Conservation (phyloP, 2,797 vertebrate genomes). For the Periparus ater region DNA sequence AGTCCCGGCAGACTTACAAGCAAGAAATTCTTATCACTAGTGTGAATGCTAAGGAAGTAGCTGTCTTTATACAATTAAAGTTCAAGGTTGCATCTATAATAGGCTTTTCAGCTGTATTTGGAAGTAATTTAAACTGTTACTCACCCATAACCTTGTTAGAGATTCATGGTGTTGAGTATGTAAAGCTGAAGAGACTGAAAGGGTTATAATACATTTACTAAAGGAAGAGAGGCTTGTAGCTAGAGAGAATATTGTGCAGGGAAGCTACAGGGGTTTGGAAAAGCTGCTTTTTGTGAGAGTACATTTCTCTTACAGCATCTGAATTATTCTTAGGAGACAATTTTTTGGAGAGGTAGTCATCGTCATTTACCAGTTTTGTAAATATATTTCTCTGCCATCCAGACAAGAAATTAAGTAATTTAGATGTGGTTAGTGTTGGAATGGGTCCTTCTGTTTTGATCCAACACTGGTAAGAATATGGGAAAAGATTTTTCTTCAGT, state of each 20-base stretch:
- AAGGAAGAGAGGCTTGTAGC: background rate
- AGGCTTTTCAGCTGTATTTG: constrained; percentile 53
- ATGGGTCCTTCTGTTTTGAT: background rate
- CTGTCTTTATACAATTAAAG: constrained; percentile 47
- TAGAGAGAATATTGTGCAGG: background rate
- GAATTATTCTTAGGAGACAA: background rate
- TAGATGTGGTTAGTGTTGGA: background rate
- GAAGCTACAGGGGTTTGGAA: background rate
- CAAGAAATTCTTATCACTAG: background rate
- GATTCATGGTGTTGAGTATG: constrained; percentile 6
- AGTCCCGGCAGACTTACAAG: background rate
- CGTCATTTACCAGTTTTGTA: background rate
- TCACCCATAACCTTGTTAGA: constrained; percentile 57
- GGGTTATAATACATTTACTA: constrained; percentile 27
- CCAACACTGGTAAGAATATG: background rate
- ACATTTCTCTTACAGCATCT: background rate
- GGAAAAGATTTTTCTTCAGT: background rate
- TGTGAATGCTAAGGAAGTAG: constrained; percentile 35
- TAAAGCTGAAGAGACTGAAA: constrained; percentile 44
- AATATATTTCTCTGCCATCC: background rate
- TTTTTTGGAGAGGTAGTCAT: background rate
- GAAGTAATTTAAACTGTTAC: constrained; percentile 60
- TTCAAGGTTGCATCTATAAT: constrained; percentile 64
- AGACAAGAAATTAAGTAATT: constrained; percentile 11
- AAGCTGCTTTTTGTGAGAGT: background rate